These are phyloP conservation scores for Loxodonta africana DNA, from an alignment of 2,113 vertebrate species.

Conservation along the genomic window DNA sequence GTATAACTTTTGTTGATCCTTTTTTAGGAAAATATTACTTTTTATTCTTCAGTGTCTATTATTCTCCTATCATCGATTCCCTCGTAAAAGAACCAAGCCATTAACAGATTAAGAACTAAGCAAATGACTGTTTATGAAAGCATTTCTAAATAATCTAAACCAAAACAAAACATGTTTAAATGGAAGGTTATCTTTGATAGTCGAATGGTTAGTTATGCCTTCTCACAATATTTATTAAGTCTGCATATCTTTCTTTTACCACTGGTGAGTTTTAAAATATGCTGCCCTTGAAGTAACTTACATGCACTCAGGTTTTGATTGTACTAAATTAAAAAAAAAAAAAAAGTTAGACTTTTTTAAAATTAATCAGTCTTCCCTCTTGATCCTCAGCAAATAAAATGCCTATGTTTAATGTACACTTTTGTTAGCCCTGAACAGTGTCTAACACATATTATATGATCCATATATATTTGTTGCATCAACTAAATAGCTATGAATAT, in stretches of 20 bases:
- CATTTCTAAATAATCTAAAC: slow-evolving; percentile 32
- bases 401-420: neutral
- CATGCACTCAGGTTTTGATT: slow-evolving; percentile 33
- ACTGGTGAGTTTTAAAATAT: neutral
- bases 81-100: slow-evolving; percentile 9
- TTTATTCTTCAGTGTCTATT: neutral
- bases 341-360: neutral
- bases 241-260: neutral
- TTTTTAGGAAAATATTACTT: slow-evolving; percentile 22
- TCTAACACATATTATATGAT: neutral
- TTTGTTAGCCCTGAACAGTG: neutral
- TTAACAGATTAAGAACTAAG: slow-evolving; percentile 36
- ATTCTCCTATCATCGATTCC: slow-evolving; percentile 3
- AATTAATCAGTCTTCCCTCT: neutral
- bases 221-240: slow-evolving; percentile 2
- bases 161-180: slow-evolving; percentile 37
- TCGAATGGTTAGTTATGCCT: neutral
- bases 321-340: neutral
- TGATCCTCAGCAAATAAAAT: slow-evolving; percentile 41
- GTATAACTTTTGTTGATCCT: neutral
- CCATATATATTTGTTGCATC: neutral
- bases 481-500: neutral
- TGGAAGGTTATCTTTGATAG: slow-evolving; percentile 40
- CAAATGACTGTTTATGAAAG: slow-evolving; percentile 23
- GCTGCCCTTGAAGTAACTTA: neutral